Conservation (phyloP, 2,113 vertebrate genomes). For the Bos indicus region DNA sequence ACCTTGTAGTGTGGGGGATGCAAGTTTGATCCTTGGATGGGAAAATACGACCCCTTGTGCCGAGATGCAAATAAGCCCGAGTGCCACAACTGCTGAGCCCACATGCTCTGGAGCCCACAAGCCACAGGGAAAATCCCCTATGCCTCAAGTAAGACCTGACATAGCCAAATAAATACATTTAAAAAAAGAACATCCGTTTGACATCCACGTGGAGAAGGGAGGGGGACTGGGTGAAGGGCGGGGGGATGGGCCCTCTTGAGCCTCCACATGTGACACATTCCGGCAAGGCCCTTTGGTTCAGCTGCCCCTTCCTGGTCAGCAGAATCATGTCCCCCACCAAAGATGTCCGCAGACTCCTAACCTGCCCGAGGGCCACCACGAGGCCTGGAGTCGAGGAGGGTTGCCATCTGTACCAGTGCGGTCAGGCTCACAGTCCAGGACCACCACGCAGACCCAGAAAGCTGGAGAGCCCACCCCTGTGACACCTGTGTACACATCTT, state of each 20-base stretch:
- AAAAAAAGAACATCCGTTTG: not conserved
- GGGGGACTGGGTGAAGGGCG: not conserved
- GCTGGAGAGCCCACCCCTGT: not conserved
- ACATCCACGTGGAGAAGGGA: not conserved
- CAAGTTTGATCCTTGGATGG: not conserved
- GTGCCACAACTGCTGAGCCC: not conserved
- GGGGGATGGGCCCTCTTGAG: not conserved
- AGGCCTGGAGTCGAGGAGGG: not conserved
- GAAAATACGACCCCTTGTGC: not conserved
- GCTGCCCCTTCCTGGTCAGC: not conserved
- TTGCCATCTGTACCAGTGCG: not conserved
- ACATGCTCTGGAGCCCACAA: not conserved
- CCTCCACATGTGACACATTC: not conserved
- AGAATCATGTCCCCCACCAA: not conserved
- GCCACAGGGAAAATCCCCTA: not conserved
- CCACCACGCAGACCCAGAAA: not conserved
- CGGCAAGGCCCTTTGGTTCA: not conserved
- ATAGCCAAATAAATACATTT: not conserved
- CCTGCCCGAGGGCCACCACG: fast-evolving
- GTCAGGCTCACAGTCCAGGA: not conserved
- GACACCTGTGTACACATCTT: not conserved
- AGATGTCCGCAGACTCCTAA: not conserved
- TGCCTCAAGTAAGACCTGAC: not conserved
- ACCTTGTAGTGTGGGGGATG: not conserved
- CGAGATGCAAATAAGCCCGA: not conserved